Evolutionary conservation across 2,113 vertebrate genomes (phyloP).

Genomic region (Tor tambroides): DNA sequence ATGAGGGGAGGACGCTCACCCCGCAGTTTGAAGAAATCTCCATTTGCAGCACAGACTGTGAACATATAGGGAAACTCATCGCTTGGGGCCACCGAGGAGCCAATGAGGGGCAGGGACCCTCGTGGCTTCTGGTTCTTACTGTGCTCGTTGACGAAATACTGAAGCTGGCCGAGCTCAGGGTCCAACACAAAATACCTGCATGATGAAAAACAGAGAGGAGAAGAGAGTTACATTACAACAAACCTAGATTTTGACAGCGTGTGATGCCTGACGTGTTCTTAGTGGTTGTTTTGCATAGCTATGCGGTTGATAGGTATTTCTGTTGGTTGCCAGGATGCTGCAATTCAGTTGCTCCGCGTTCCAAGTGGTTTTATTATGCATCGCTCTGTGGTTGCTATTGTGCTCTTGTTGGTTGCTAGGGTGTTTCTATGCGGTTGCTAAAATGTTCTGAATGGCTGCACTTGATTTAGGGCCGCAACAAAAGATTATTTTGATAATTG

Average conservation of each 20-base stretch:
- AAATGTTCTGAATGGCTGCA: background rate
- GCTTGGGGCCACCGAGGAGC: slow-evolving; percentile 83
- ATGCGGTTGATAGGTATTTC: background rate
- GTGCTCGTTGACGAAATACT: slow-evolving; percentile 89
- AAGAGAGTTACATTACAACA: background rate
- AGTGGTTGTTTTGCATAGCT: background rate
- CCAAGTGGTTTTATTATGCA: background rate
- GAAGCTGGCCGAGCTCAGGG: slow-evolving; percentile 83
- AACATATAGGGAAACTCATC: slow-evolving; percentile 90
- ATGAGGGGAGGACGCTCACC: slow-evolving; percentile 69
- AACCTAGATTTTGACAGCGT: background rate
- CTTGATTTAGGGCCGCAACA: background rate
- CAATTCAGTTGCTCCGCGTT: background rate
- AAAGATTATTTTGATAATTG: background rate
- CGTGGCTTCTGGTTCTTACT: slow-evolving; percentile 85
- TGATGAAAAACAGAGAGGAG: slow-evolving; percentile 14
- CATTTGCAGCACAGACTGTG: slow-evolving; percentile 82
- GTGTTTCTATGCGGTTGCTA: background rate
- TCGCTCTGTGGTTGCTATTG: background rate
- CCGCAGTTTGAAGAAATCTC: slow-evolving; percentile 89
- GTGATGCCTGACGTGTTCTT: background rate
- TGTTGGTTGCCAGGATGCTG: background rate
- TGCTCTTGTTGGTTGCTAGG: background rate
- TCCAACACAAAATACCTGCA: slow-evolving; percentile 85
- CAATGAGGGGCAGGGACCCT: slow-evolving; percentile 83